Conservation (phyloP, 64 coral and sea anemone genomes). For the Trachythela sp. region DNA sequence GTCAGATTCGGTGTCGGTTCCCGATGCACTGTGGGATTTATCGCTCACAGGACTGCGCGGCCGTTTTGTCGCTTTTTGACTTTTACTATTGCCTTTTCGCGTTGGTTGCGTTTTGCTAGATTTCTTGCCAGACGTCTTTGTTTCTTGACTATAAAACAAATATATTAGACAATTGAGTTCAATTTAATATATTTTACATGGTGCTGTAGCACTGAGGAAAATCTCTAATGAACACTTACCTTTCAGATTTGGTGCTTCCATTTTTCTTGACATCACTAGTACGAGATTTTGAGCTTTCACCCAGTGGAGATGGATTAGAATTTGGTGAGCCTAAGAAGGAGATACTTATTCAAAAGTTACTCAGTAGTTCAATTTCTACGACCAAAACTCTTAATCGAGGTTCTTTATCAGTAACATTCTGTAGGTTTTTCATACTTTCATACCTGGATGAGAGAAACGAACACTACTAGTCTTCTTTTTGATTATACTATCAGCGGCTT, state of each 20-base stretch:
- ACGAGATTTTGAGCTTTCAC: neutral
- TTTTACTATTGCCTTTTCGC: neutral
- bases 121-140: neutral
- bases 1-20: neutral
- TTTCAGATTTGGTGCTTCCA: neutral
- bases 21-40: neutral
- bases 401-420: too few relatives aligned
- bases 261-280: neutral
- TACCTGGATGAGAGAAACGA: neutral
- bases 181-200: neutral
- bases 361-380: too few relatives aligned
- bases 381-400: too few relatives aligned
- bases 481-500: neutral
- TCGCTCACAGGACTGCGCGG: neutral
- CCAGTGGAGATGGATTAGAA: neutral
- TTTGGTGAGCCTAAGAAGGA: neutral
- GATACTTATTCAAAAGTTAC: neutral
- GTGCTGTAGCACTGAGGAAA: neutral
- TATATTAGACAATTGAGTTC: neutral
- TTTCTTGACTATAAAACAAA: neutral
- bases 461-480: neutral
- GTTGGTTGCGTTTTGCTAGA: neutral
- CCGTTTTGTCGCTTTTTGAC: neutral
- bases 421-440: too few relatives aligned
- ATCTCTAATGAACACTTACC: neutral